A percentile compares a stretch with the other conserved stretches of the same genome.
phyloP scores from a whole-genome alignment of 2,113 vertebrate genomes.

The Oxyura jamaicensis region DNA sequence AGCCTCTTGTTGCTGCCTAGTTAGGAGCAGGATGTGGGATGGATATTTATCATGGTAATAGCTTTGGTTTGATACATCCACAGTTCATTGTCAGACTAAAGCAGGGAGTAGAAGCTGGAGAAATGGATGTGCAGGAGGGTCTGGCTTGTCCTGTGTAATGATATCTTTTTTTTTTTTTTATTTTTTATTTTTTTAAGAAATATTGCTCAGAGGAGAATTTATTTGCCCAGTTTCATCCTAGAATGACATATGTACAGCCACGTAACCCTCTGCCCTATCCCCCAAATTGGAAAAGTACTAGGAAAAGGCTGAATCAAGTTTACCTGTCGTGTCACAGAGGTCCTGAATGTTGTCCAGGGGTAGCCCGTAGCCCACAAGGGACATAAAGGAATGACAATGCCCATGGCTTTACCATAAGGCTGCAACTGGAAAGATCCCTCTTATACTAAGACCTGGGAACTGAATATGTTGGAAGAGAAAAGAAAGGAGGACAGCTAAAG shows the following conservation, averaged over 20 bases:
- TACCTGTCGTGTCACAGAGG: neutral
- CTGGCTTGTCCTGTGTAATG: neutral
- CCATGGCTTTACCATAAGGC: neutral
- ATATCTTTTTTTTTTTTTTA: neutral
- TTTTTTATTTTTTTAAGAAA: neutral
- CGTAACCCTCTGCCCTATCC: neutral
- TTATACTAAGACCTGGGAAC: neutral
- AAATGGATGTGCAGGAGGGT: neutral
- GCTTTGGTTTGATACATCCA: neutral
- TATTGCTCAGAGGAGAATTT: neutral
- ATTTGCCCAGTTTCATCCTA: conserved; percentile 29
- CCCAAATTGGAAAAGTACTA: conserved; percentile 7
- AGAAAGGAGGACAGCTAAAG: neutral
- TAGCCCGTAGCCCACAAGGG: accelerated
- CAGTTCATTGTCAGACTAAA: neutral
- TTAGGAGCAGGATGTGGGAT: neutral
- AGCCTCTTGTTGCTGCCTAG: neutral
- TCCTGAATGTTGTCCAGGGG: neutral
- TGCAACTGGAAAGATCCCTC: neutral
- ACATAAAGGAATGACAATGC: neutral
- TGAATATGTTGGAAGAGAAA: neutral
- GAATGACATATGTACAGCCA: neutral
- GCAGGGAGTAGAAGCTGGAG: neutral
- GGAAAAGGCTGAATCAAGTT: neutral
- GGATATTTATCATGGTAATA: neutral